Percentiles rank a stretch among this genome's conserved stretches.
Evolutionary conservation across 1,140 invertebrate species (phyloP).

Genomic region (Leptinotarsa texana): DNA sequence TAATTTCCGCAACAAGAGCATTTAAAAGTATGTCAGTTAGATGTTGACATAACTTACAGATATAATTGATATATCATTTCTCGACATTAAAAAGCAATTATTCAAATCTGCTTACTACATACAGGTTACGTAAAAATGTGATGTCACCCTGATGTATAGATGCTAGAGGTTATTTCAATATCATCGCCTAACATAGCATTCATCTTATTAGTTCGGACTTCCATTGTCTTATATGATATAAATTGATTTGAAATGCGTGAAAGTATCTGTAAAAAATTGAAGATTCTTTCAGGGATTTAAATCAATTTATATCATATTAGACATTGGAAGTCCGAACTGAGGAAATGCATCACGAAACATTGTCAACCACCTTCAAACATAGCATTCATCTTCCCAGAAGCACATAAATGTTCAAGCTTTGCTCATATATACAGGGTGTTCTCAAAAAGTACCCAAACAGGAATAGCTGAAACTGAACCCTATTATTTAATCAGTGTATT

Average conservation of each 20-base stretch:
- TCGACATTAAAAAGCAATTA: background rate
- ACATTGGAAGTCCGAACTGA: too few species aligned
- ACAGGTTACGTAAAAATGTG: slow-evolving; percentile 13
- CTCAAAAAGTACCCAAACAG: background rate
- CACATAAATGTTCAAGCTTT: background rate
- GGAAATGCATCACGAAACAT: too few species aligned
- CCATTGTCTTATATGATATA: too few species aligned
- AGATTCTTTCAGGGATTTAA: too few species aligned
- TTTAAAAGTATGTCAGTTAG: slow-evolving; percentile 14
- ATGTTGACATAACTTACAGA: slow-evolving; percentile 4
- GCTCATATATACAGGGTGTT: slow-evolving; percentile 10
- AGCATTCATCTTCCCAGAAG: background rate
- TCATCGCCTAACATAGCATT: slow-evolving; percentile 9
- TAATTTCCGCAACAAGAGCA: slow-evolving; percentile 2
- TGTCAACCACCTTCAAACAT: too few species aligned
- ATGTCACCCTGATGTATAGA: slow-evolving; percentile 8
- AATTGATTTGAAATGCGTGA: too few species aligned
- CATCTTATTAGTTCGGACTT: background rate
- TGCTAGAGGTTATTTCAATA: slow-evolving; percentile 2
- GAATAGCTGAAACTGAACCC: background rate
- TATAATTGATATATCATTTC: background rate
- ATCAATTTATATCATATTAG: too few species aligned
- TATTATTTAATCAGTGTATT: background rate
- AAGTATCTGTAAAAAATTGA: too few species aligned
- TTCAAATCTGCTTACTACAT: background rate